Base-by-base conservation (phyloP, 2,797 vertebrate species). In the Neosalanx taihuensis region DNA sequence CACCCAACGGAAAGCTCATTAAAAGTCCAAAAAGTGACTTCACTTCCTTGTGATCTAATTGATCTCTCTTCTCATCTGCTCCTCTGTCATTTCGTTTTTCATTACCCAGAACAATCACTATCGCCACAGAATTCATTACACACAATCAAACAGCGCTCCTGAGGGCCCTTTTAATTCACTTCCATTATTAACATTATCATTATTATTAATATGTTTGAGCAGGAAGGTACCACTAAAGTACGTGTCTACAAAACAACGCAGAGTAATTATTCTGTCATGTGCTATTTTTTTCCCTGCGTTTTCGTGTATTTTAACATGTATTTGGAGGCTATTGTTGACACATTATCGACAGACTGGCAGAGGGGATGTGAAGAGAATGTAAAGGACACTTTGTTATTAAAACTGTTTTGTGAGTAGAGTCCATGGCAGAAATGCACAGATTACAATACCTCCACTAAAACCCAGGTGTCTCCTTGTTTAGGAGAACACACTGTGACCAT, bases 121-220 rank as follows among this genome's bases (percentile, higher is more conserved):
- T 72, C 69, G 79, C 73, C 72, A 79, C 67, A 64, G 77, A 88
- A 90, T 91, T 88, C 86, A 92, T 92, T 89, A 87, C 81, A 81
- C 9, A 61, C 83, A 88, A 89, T 91, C 84, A 88, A 87, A 92
- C 79, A 76, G 63, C 73, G 75, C 80, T 90, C 86, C 86, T 83
- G 41, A 61, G 82, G 88, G 81, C 81, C 77, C 81, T 82, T 90
- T 90, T 86, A 87, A 87, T 87, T 84, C 75, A 75, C 81, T 85
- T 89, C 85, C 78, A 86, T 91, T 87, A 90, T 92, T 90, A 91
- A 90, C 75, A 76, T 84, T 85, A 91, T 80, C 81, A 81, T 85
- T 85, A 77, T 89, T 89, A 89, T 89, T 89, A 91, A 89, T 85
- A 83, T 30, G 73, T 75, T 79, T 84, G 78, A 84, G 79, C 69